Percentiles rank a stretch among this genome's conserved stretches.
phyloP scores from a whole-genome alignment of 2,888 invertebrate species.

The Cetonia aurata region DNA sequence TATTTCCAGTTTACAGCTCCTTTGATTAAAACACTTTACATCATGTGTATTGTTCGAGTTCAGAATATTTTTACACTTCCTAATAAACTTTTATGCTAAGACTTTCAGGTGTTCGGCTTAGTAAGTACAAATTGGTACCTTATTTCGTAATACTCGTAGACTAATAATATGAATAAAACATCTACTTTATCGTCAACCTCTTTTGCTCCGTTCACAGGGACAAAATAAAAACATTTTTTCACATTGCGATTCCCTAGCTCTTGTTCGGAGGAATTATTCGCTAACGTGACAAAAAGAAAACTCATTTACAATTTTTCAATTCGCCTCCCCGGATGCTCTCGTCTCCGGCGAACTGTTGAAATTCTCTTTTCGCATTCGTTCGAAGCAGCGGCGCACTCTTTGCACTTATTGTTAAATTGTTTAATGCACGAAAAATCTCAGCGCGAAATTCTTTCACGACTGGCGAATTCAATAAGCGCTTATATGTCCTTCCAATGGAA shows the following conservation, averaged over 20 bases:
- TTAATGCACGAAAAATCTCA: conserved; percentile 11
- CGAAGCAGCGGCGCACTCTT: background rate
- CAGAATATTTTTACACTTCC: no score
- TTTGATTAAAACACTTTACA: no score
- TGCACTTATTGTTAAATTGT: conserved; percentile 22
- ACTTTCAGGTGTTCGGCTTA: no score
- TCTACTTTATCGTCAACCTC: conserved; percentile 15
- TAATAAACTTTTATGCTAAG: no score
- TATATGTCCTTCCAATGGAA: background rate
- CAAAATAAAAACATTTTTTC: conserved; percentile 13
- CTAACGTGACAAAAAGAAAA: conserved; percentile 22
- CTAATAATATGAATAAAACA: conserved; percentile 14
- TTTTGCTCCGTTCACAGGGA: background rate
- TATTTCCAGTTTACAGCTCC: no score
- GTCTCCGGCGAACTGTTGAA: background rate
- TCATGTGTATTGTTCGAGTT: no score
- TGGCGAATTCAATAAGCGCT: conserved; percentile 13
- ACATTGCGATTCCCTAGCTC: conserved; percentile 1
- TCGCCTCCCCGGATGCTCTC: background rate
- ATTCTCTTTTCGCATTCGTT: background rate
- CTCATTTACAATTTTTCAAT: conserved; percentile 26
- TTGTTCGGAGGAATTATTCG: conserved; percentile 18
- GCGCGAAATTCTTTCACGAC: conserved; percentile 15
- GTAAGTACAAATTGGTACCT: no score
- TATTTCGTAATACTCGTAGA: no score